These are phyloP conservation scores for Dermatemys mawii DNA, from an alignment of 2,113 vertebrate species.

Conservation along the genomic window DNA sequence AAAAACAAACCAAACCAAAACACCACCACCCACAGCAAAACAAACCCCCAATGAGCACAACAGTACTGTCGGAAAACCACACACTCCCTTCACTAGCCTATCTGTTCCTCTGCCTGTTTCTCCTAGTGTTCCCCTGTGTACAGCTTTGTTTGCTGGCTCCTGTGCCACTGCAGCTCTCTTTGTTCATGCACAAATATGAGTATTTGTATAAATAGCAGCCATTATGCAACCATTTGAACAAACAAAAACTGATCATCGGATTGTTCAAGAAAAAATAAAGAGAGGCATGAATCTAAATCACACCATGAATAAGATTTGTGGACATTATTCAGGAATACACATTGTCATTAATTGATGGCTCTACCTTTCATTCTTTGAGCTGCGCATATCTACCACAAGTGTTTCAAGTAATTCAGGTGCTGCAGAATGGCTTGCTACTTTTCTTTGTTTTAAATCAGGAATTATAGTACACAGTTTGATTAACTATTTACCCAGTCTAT, in stretches of 20 bases:
- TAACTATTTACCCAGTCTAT: constrained; percentile 12
- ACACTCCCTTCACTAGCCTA: too few species aligned
- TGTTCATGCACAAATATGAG: accelerated
- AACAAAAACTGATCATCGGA: neutral
- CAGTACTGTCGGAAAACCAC: too few species aligned
- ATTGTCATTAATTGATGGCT: neutral
- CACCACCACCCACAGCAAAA: too few species aligned
- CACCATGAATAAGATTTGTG: neutral
- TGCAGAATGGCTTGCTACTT: neutral
- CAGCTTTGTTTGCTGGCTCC: too few species aligned
- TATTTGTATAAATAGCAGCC: neutral
- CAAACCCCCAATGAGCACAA: too few species aligned
- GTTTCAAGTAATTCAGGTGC: neutral
- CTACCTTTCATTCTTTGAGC: neutral
- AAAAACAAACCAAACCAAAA: too few species aligned
- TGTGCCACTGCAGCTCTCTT: too few species aligned
- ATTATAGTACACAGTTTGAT: neutral
- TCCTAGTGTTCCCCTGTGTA: too few species aligned
- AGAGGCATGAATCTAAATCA: neutral
- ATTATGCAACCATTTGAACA: neutral
- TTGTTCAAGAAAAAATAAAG: neutral
- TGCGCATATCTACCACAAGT: neutral
- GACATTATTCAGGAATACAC: neutral
- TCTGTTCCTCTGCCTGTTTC: too few species aligned
- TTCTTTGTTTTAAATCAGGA: neutral